phyloP scores from a whole-genome alignment of 64 coral and sea anemone genomes.

The Pocillopora damicornis region DNA sequence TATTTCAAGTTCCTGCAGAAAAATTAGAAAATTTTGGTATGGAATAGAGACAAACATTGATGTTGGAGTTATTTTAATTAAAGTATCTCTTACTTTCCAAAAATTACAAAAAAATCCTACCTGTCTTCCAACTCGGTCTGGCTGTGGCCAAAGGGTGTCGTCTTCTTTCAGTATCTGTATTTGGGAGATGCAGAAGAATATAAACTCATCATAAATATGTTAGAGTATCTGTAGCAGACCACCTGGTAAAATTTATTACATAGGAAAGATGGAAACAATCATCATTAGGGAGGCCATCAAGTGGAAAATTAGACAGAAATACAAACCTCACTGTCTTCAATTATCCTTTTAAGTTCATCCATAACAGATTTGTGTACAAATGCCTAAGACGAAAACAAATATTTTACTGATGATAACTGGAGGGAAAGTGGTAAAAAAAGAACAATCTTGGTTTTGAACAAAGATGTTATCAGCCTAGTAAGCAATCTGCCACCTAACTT shows the following conservation, averaged over 20 bases:
- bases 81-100: neutral
- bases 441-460: no score
- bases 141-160: constrained; percentile 90
- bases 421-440: no score
- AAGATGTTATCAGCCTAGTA: no score
- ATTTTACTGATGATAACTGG: neutral
- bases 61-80: neutral
- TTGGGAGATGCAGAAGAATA: neutral
- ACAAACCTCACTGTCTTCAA: constrained; percentile 91
- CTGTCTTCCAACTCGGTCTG: constrained; percentile 95
- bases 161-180: constrained; percentile 83
- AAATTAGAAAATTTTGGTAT: neutral
- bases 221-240: neutral
- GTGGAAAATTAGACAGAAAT: neutral
- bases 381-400: constrained; percentile 37
- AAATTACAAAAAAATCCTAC: constrained; percentile 6
- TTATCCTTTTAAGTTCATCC: constrained; percentile 94
- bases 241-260: no score
- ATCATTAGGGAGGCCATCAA: no score
- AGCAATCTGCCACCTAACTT: no score
- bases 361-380: constrained; percentile 91
- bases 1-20: constrained; percentile 84
- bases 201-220: neutral
- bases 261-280: no score
- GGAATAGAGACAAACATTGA: neutral